Base-by-base conservation (phyloP, 2,797 vertebrate genomes). In the Cetoscarus ocellatus region DNA sequence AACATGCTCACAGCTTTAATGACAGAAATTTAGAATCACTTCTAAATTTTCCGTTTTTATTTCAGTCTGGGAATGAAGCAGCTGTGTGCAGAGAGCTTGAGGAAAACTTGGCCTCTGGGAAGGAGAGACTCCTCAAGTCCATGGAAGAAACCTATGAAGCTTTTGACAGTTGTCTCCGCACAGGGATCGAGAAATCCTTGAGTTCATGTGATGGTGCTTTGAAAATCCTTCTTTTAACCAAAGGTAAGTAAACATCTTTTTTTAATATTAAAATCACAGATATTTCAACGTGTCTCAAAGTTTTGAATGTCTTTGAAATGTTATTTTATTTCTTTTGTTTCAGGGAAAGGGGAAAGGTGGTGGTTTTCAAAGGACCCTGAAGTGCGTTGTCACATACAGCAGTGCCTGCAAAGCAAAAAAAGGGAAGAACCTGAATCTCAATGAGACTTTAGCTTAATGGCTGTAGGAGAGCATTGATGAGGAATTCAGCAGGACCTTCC, bases 401-500 rank as follows among this genome's bases (percentile, higher is more conserved):
- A 80, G 77, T 1, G 1, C 0, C 38, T 0, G 73, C 58, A 74
- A 60, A 67, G 0, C 1, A 12, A 70, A n/a, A 63, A 66, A 53
- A 0, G 3, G 18, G 1, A 53, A 40, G 53, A 4, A 11, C 61
- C 73, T 68, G 10, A 78, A 84, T 45, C 8, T 91, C 10, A 91
- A 91, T 17, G 10, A 8, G 55, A 39, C 0, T 5, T 62, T 91
- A 19, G 27, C 81, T 11, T 64, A 65, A 15, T 3, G 0, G 6
- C 60, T 89, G 67, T 75, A 61, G 19, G 61, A 67, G 3, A 73
- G 64, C 67, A 83, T 91, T 56, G 74, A 88, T 70, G 72, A 83
- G 2, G 38, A 78, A 35, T 89, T 91, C 68, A 84, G n/a, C 42
- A 73, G 50, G 43, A 82, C 70, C 8, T 91, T 91, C 73, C 86